Evolutionary conservation across 2,113 vertebrate genomes (phyloP), one percentile per base, ranked within the genome.

Genomic region (Sceloporus undulatus): DNA sequence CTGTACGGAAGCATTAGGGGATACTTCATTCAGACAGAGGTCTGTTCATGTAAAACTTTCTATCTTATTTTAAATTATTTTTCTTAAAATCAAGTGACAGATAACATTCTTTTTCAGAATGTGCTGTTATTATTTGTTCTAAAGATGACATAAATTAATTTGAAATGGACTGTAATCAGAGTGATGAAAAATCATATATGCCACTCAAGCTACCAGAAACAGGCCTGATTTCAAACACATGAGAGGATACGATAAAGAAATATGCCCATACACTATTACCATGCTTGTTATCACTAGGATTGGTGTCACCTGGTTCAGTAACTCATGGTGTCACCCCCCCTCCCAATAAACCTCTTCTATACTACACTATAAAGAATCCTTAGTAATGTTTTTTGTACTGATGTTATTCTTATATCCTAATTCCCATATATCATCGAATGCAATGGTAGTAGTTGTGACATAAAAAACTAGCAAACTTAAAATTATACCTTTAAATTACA

Each of bases 1-100:
- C 96, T 98, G 96, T 91, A 94, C 89, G 71, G 77, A 86, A 90
- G 96, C 73, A 85, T 1, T 27, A 2, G 84, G 29, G 9, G 5
- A 42, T 65, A 79, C 11, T 71, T 71, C n/a, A 54, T 79, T 56
- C 78, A 56, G 48, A 25, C 19, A 56, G 29, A n/a, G 52, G 52
- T 79, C 8, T 56, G 7, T 79, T 79, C 52, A n/a, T 79, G n/a
- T 54, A 34, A n/a, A 25, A n/a, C 52, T 16, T 56, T 79, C n/a
- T 7, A 79, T 25, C 27, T 42, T 79, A 11, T 8, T 27, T 71
- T 56, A n/a, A 79, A 79, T 62, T 62, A 18, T 14, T 62, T 62
- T 2, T 62, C 13, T 62, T 14, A 79, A n/a, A 34, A 79, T 34
- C 21, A 34, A 1, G 59, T 16, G 18, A 62, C 13, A 62, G 13